Percentiles rank a stretch among this genome's conserved stretches.
phyloP scores from a whole-genome alignment of 2,797 vertebrate species.

The Oophaga sylvatica region DNA sequence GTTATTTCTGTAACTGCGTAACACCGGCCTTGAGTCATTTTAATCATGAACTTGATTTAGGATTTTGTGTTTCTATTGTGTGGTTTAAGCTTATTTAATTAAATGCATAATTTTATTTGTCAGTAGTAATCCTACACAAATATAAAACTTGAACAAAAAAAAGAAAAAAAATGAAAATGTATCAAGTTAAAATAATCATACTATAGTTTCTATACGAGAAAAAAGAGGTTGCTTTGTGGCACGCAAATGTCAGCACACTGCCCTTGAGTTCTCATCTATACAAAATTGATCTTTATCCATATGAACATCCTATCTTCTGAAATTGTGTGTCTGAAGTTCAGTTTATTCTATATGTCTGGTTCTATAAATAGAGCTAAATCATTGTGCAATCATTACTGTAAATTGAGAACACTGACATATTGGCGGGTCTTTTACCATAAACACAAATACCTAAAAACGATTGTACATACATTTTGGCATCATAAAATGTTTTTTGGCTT shows the following conservation, averaged over 20 bases:
- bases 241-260: constrained; percentile 29
- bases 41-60: too few species aligned
- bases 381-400: constrained; percentile 8
- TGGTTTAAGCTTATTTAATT: not conserved
- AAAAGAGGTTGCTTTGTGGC: not conserved
- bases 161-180: not conserved
- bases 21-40: too few species aligned
- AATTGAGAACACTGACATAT: constrained; percentile 14
- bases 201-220: not conserved
- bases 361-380: constrained; percentile 51
- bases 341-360: constrained; percentile 33
- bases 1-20: too few species aligned
- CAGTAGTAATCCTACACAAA: not conserved
- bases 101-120: not conserved
- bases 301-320: constrained; percentile 27
- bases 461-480: not conserved
- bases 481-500: not conserved
- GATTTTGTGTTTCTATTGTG: too few species aligned
- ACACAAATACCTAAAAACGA: constrained; percentile 1
- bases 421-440: constrained; percentile 11
- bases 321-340: constrained; percentile 33
- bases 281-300: constrained; percentile 39
- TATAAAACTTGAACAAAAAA: not conserved
- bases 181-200: not conserved
- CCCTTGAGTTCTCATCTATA: constrained; percentile 41